These are phyloP conservation scores for Crotalus tigris DNA, from an alignment of 2,113 vertebrate species.

Conservation along the genomic window DNA sequence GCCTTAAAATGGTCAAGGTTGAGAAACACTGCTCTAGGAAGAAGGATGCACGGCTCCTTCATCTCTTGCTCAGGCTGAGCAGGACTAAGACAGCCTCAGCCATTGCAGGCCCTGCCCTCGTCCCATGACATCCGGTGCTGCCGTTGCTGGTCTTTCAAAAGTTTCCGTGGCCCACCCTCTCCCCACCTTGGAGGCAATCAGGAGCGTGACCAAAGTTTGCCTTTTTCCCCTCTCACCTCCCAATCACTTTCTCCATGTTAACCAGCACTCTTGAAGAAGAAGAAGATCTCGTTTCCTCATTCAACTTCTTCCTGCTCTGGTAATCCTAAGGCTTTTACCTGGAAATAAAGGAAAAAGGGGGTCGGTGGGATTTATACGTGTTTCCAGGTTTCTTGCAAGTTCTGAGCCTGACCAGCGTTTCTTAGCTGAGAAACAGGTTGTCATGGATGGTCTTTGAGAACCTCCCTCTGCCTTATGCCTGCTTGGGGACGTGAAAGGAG, in stretches of 20 bases:
- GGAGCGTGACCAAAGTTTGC: background rate
- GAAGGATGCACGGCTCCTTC: background rate
- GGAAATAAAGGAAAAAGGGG: slow-evolving; percentile 31
- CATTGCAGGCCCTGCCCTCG: background rate
- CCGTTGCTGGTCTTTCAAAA: background rate
- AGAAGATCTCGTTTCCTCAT: slow-evolving; percentile 22
- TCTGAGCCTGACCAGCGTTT: background rate
- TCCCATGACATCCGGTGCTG: background rate
- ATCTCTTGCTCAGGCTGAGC: background rate
- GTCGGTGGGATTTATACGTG: background rate
- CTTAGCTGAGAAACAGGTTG: background rate
- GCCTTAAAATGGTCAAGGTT: too few species aligned
- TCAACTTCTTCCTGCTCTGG: slow-evolving; percentile 63
- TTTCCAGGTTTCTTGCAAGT: background rate
- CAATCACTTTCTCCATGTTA: background rate
- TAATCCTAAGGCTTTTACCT: slow-evolving; percentile 62
- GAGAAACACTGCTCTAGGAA: too few species aligned
- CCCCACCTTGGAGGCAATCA: background rate
- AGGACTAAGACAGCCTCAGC: background rate
- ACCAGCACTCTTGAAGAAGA: background rate
- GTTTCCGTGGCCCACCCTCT: background rate
- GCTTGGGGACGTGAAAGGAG: background rate
- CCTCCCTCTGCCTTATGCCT: background rate
- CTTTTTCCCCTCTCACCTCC: background rate
- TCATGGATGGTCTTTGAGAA: background rate